phyloP scores from a whole-genome alignment of 2,797 vertebrate genomes.

The Echiichthys vipera region DNA sequence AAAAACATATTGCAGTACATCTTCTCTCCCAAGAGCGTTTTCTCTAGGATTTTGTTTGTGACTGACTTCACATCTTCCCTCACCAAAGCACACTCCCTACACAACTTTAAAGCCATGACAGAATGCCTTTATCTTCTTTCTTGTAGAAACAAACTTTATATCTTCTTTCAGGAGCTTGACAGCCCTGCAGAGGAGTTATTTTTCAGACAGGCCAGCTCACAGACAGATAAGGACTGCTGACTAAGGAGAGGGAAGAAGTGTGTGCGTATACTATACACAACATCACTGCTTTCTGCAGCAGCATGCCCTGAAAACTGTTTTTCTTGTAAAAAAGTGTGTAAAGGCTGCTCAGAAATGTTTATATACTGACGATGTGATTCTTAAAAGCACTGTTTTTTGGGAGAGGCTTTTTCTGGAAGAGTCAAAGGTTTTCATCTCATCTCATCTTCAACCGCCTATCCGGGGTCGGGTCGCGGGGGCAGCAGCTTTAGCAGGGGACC shows the following conservation, averaged over 20 bases:
- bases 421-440: too few species aligned
- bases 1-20: neutral
- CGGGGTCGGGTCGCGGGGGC: too few species aligned
- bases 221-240: constrained; percentile 28
- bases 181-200: constrained; percentile 8
- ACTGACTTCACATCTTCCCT: constrained; percentile 18
- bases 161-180: constrained; percentile 31
- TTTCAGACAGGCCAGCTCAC: constrained; percentile 32
- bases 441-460: too few species aligned
- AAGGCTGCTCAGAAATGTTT: too few species aligned
- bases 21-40: neutral
- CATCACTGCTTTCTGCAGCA: too few species aligned
- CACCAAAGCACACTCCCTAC: neutral
- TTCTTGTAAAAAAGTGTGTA: too few species aligned
- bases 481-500: too few species aligned
- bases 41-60: constrained; percentile 28
- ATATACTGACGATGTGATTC: too few species aligned
- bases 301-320: too few species aligned
- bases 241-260: constrained; percentile 38
- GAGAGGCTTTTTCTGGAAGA: too few species aligned
- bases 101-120: constrained; percentile 39
- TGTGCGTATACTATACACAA: too few species aligned
- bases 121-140: constrained; percentile 36
- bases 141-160: constrained; percentile 31
- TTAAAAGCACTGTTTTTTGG: too few species aligned